phyloP scores from a whole-genome alignment of 2,113 vertebrate genomes.

The Melanotaenia duboulayi region DNA sequence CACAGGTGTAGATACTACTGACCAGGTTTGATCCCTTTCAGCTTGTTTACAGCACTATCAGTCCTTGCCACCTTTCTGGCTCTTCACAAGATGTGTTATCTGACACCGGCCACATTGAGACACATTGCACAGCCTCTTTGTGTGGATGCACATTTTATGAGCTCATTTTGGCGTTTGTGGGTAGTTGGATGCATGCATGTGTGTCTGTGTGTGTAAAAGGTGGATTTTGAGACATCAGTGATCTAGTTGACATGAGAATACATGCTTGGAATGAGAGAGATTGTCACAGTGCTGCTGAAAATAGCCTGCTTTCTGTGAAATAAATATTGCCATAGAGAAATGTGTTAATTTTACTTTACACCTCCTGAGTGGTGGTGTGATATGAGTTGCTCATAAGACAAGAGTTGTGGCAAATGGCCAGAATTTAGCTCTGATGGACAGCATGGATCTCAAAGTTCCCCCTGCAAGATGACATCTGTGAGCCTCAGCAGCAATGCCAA shows the following conservation, averaged over 20 bases:
- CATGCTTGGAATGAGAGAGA: conserved; percentile 47
- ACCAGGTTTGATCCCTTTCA: conserved; percentile 44
- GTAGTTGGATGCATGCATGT: neutral
- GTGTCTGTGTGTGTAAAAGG: conserved; percentile 45
- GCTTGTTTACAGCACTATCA: conserved; percentile 53
- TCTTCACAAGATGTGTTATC: conserved; percentile 62
- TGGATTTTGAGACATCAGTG: conserved; percentile 52
- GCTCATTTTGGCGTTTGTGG: conserved; percentile 2
- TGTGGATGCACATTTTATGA: conserved; percentile 28
- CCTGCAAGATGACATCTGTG: conserved; percentile 77
- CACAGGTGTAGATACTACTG: conserved; percentile 35
- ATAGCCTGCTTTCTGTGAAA: conserved; percentile 12
- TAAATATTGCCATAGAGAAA: conserved; percentile 23
- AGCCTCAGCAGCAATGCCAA: conserved; percentile 64
- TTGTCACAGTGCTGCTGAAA: neutral
- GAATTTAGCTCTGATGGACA: conserved; percentile 30
- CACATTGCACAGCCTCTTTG: conserved; percentile 54
- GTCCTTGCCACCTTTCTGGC: conserved; percentile 56
- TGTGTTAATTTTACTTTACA: conserved; percentile 22
- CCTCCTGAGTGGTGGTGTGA: conserved; percentile 36
- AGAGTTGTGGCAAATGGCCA: conserved; percentile 54
- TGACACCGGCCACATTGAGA: conserved; percentile 69
- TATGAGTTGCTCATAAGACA: conserved; percentile 28
- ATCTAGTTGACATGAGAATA: conserved; percentile 52
- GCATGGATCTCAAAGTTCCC: conserved; percentile 53